Evolutionary conservation across 2,797 vertebrate species (phyloP), one percentile per base, ranked within the genome.

Genomic region (Leucoraja ocellata): DNA sequence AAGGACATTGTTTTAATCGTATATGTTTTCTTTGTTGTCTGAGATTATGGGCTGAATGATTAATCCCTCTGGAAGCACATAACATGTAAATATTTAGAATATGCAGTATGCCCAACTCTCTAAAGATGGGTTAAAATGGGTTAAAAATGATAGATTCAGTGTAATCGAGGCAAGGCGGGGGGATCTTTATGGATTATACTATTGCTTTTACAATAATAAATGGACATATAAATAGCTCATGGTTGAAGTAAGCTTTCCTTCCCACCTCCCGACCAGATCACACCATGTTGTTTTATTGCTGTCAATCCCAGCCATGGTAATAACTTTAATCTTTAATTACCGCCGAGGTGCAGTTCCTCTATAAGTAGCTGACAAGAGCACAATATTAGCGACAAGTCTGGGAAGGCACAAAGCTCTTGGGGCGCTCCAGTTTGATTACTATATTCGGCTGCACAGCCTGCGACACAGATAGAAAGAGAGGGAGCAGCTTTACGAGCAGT

Each of bases 301-400:
- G 84, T 88, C 84, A 32, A 65, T 65, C n/a, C 18, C n/a, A 63
- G 61, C 61, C 61, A 16, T 11, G 4, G 28, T 8, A n/a, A 65
- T 32, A 16, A 28, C n/a, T 88, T 63, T 88, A 65, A 65, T 88
- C 61, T 88, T 65, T 88, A n/a, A 88, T 88, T 88, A 88, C 1
- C 58, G 65, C 84, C 32, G 61, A 65, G 84, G 6, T 88, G 84
- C 61, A 36, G 21, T 88, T 88, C 11, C 61, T 88, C 84, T 36
- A 88, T 65, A 88, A 88, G 65, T 88, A 65, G 84, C 84, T 14
- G 14, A 65, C 84, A 88, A 65, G 61, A 16, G 28, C 84, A 32
- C 14, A 6, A 32, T 65, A 65, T 88, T 88, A 36, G n/a, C 65
- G 84, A 36, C 61, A 65, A 28, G 54, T 28, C 11, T 61, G 81